Conservation (phyloP, 2,888 invertebrate genomes). For the Neoaliturus tenellus region DNA sequence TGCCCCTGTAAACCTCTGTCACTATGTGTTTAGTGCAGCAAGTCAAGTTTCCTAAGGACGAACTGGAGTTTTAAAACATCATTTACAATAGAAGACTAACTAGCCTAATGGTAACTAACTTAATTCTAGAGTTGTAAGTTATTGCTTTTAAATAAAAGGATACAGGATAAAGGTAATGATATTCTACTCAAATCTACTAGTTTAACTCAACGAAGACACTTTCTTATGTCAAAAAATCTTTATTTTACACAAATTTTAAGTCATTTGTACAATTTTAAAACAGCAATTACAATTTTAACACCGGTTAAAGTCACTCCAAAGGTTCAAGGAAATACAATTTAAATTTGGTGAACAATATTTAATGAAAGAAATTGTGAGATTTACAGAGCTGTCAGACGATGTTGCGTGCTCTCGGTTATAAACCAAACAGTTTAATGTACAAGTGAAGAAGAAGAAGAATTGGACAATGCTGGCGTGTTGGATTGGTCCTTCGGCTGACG, state of each 20-base stretch:
- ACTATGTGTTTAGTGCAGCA: too few species aligned
- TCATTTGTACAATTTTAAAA: slow-evolving; percentile 11
- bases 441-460: slow-evolving; percentile 13
- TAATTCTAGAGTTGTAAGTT: too few species aligned
- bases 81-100: too few species aligned
- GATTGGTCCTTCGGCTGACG: background rate
- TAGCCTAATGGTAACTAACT: too few species aligned
- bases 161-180: background rate
- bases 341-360: slow-evolving; percentile 42
- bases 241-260: slow-evolving; percentile 16
- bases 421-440: slow-evolving; percentile 20
- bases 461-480: background rate
- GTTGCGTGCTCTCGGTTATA: slow-evolving; percentile 23
- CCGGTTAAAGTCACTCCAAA: background rate
- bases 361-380: slow-evolving; percentile 41
- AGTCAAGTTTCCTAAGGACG: too few species aligned
- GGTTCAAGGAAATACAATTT: slow-evolving; percentile 21
- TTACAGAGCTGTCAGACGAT: slow-evolving; percentile 27
- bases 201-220: background rate
- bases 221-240: slow-evolving; percentile 20
- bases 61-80: too few species aligned
- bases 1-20: too few species aligned
- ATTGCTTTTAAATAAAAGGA: background rate
- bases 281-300: slow-evolving; percentile 2
- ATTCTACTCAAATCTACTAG: background rate